A percentile compares a stretch with the other conserved stretches of the same genome.
These are phyloP conservation scores for Taenaris catops DNA, from an alignment of 2,888 invertebrate genomes.

Conservation along the genomic window DNA sequence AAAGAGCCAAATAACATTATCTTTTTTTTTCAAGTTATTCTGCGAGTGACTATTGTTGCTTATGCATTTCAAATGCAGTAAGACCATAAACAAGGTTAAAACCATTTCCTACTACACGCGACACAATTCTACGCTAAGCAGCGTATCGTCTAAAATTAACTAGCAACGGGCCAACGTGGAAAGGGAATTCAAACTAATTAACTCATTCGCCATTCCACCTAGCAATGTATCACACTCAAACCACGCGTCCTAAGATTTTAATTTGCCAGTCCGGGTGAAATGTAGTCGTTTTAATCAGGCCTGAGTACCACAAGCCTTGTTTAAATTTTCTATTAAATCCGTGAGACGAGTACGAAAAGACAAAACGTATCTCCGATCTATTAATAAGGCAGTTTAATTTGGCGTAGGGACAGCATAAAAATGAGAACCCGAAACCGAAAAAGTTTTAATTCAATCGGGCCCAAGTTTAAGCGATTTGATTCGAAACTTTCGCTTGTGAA, in stretches of 20 bases:
- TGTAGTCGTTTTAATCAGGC: constrained; percentile 67
- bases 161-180: constrained; percentile 11
- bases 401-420: constrained; percentile 35
- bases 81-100: constrained; percentile 8
- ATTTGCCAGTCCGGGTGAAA: constrained; percentile 48
- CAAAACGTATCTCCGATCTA: constrained; percentile 74
- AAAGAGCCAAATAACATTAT: no score
- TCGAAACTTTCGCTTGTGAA: constrained; percentile 5
- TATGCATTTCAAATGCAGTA: no score
- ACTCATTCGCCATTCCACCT: constrained; percentile 23
- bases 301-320: constrained; percentile 48
- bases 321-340: constrained; percentile 74
- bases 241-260: constrained; percentile 63
- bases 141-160: constrained; percentile 15
- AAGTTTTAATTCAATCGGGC: constrained; percentile 26
- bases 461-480: constrained; percentile 18
- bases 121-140: constrained; percentile 2
- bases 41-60: no score
- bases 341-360: constrained; percentile 55
- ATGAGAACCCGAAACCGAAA: constrained; percentile 18
- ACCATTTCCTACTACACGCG: constrained; percentile 10
- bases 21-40: no score
- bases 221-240: constrained; percentile 31
- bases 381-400: constrained; percentile 75
- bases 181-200: constrained; percentile 27